Evolutionary conservation across 2,888 invertebrate genomes (phyloP), one percentile per base, ranked within the genome.

Genomic region (Leptodirus hochenwartii): DNA sequence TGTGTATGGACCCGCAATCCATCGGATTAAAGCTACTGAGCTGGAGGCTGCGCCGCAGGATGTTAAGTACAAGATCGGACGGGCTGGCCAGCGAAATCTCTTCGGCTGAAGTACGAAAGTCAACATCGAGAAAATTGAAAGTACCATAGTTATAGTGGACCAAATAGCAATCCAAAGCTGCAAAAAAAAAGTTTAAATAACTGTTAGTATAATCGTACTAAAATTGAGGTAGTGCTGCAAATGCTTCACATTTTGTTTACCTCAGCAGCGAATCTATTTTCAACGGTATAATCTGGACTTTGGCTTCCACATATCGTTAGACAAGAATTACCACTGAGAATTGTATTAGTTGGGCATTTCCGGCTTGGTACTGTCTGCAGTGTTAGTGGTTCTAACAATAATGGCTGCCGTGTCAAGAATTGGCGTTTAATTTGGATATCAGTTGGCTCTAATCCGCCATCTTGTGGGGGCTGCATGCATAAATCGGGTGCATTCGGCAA

Each of bases 51-150:
- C 46, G 16, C 50, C 50, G 56, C 90, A 90, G 1, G 84, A 68
- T 4, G 88, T 82, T 36, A 90, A 63, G 59, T 85, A 91, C 33
- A 91, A 74, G 22, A 87, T 79, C 0, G 91, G 90, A 25, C 90
- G 63, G 49, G 91, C 91, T 0, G 93, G 93, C 57, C 91, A 93
- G 22, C 81, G 72, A 51, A 91, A 95, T 30, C 93, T 61, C 20
- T 75, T 69, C 16, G 84, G 80, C 47, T 91, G 90, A 22, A 90
- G 77, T 58, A 84, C 71, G 54, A 87, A 90, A 1, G 93, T 91
- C 28, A 81, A 59, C 41, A 82, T 55, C 1, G 80, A 77, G 52
- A 91, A 87, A 1, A 79, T 61, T 0, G 90, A 85, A 10, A 88
- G 74, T 2, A 79, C 61, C 45, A 82, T 66, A 36, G 82, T 78